Evolutionary conservation across 2,113 vertebrate genomes (phyloP).

Genomic region (Takifugu flavidus): DNA sequence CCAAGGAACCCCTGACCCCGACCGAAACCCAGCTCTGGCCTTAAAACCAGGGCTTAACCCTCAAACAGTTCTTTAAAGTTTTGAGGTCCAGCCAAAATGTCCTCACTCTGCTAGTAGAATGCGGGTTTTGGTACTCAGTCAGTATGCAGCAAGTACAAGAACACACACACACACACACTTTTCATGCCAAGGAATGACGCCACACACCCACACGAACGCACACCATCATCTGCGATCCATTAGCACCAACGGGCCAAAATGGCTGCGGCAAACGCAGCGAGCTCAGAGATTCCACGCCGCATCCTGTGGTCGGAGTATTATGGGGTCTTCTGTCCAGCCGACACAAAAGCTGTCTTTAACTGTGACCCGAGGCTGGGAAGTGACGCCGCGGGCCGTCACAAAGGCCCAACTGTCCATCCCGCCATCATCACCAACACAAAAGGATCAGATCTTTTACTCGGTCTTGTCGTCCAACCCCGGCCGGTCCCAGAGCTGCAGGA

Average conservation of each 20-base stretch:
- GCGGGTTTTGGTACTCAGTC: too few relatives aligned
- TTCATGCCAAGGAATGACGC: constrained; percentile 13
- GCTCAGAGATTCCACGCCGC: constrained; percentile 43
- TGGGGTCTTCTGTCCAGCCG: constrained; percentile 35
- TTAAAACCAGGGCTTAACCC: neutral
- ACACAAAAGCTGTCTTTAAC: constrained; percentile 40
- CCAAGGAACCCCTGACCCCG: too few relatives aligned
- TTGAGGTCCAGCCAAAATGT: too few relatives aligned
- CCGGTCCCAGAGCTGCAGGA: neutral
- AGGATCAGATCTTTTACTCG: neutral
- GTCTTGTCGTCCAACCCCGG: neutral
- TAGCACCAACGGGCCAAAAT: constrained; percentile 31
- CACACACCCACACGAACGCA: constrained; percentile 19
- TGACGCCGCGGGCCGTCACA: constrained; percentile 23
- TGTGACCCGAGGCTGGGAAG: constrained; percentile 12
- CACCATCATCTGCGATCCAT: constrained; percentile 40
- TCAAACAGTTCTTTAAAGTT: too few relatives aligned
- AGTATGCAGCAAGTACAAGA: too few relatives aligned
- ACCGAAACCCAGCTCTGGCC: too few relatives aligned
- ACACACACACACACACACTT: constrained; percentile 3
- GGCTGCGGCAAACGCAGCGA: constrained; percentile 24
- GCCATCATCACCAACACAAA: constrained; percentile 1
- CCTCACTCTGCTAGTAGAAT: too few relatives aligned
- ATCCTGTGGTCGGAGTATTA: constrained; percentile 19
- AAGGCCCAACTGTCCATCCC: constrained; percentile 41